Percentiles rank a stretch among this genome's conserved stretches.
phyloP scores from a whole-genome alignment of 2,888 invertebrate genomes.

The Augiades crinisus region DNA sequence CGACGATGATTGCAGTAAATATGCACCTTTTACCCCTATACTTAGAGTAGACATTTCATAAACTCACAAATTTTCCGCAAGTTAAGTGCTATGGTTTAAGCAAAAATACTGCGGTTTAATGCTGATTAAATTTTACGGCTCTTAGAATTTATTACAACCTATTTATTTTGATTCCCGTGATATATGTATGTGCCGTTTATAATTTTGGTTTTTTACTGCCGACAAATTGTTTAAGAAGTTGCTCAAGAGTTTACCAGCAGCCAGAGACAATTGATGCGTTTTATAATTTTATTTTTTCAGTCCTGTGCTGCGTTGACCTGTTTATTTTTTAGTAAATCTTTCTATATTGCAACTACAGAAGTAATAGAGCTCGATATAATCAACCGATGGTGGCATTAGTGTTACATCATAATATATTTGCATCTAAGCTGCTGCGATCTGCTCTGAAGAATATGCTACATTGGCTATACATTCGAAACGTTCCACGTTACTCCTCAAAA shows the following conservation, averaged over 20 bases:
- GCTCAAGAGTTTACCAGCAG: constrained; percentile 3
- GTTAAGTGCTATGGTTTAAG: neutral
- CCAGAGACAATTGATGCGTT: constrained; percentile 8
- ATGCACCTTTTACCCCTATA: neutral
- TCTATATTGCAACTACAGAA: too few species aligned
- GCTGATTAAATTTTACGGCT: constrained; percentile 20
- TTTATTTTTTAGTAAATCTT: too few species aligned
- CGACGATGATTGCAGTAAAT: too few species aligned
- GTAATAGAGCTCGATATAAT: too few species aligned
- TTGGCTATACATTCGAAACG: too few species aligned
- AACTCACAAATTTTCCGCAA: neutral
- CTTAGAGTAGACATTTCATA: neutral
- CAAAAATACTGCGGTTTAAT: constrained; percentile 4
- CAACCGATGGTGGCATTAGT: too few species aligned
- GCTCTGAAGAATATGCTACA: too few species aligned
- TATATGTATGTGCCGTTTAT: constrained; percentile 20
- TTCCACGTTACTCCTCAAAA: too few species aligned
- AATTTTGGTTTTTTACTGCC: constrained; percentile 22
- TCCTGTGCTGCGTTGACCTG: too few species aligned
- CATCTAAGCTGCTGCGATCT: too few species aligned
- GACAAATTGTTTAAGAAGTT: constrained; percentile 27
- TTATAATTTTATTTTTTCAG: constrained; percentile 8
- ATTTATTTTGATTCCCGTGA: constrained; percentile 21
- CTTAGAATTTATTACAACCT: constrained; percentile 14
- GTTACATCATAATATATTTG: too few species aligned